Percentiles rank a stretch among this genome's conserved stretches.
These are phyloP conservation scores for Aleiodes alternator DNA, from an alignment of 2,888 invertebrate species.

Conservation along the genomic window DNA sequence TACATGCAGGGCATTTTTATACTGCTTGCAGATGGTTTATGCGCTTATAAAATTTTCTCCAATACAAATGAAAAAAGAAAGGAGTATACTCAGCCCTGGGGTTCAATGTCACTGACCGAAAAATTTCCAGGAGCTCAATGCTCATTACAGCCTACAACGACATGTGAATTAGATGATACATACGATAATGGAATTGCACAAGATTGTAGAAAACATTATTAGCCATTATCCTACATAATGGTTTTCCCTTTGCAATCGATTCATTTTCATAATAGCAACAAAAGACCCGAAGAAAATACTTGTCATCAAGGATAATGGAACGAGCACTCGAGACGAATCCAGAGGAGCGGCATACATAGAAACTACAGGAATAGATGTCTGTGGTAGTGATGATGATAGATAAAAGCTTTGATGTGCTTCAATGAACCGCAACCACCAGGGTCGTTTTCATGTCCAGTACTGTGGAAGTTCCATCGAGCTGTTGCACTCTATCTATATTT, in stretches of 20 bases:
- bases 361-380: neutral
- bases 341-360: neutral
- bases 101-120: conserved; percentile 26
- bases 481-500: no score
- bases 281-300: no score
- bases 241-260: no score
- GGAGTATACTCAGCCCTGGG: neutral
- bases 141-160: neutral
- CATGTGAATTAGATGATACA: no score
- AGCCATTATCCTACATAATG: no score
- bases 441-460: no score
- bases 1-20: conserved; percentile 4
- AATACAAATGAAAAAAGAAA: neutral
- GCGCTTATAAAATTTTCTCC: neutral
- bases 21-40: neutral
- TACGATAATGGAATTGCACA: no score
- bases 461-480: no score
- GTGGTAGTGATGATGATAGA: neutral
- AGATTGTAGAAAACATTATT: no score
- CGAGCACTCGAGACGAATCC: neutral
- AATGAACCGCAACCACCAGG: neutral
- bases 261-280: no score
- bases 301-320: neutral
- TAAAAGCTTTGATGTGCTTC: conserved; percentile 12
- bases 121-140: neutral